Percentiles rank a stretch among this genome's conserved stretches.
These are phyloP conservation scores for Rutpela maculata DNA, from an alignment of 2,888 invertebrate species.

Conservation along the genomic window DNA sequence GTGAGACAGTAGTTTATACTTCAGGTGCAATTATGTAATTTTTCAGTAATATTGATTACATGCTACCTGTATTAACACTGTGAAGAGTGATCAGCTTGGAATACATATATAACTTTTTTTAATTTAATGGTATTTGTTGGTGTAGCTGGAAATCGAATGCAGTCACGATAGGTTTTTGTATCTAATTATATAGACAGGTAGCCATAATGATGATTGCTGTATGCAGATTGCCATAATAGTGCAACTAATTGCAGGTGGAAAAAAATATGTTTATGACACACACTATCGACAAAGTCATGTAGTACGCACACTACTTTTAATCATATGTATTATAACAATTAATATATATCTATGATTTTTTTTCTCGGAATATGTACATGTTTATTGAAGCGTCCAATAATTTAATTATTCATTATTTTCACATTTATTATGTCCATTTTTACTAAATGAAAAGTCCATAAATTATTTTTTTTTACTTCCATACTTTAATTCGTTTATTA, in stretches of 20 bases:
- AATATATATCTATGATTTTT: conserved; percentile 8
- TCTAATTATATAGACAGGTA: conserved; percentile 66
- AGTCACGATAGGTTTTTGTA: conserved; percentile 72
- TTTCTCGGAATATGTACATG: background rate
- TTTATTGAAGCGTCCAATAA: no score
- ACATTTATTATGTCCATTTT: no score
- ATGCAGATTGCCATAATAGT: conserved; percentile 69
- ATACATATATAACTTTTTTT: conserved; percentile 39
- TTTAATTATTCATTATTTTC: no score
- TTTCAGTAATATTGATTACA: conserved; percentile 8
- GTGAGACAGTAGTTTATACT: conserved; percentile 2
- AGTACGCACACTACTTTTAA: conserved; percentile 19
- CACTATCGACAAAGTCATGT: conserved; percentile 42
- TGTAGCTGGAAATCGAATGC: conserved; percentile 68
- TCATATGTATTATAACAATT: conserved; percentile 30
- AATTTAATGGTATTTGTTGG: conserved; percentile 58
- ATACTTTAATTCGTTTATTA: no score
- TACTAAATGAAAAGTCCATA: no score
- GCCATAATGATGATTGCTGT: conserved; percentile 69
- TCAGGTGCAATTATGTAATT: background rate
- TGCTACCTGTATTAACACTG: conserved; percentile 8
- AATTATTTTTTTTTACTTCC: no score
- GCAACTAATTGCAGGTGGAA: conserved; percentile 59
- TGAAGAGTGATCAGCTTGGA: conserved; percentile 6
- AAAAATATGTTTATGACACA: conserved; percentile 53